Percentiles rank a stretch among this genome's conserved stretches.
Evolutionary conservation across 1,140 invertebrate species (phyloP).

Genomic region (Caligus rogercresseyi): DNA sequence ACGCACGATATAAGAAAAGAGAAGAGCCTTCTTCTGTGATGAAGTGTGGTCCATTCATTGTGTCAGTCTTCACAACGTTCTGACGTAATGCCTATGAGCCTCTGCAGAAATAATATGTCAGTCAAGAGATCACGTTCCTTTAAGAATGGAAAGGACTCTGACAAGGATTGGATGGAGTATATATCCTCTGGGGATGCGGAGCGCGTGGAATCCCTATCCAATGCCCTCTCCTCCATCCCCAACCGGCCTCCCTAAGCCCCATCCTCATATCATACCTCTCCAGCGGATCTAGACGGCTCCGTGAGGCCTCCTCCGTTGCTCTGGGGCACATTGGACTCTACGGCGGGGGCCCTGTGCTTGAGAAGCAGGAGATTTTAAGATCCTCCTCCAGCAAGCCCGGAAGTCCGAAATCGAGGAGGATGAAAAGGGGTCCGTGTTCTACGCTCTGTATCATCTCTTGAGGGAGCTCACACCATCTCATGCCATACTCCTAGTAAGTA

Average conservation of each 20-base stretch:
- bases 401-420: slow-evolving; percentile 1
- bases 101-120: too few species aligned
- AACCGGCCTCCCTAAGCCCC: neutral
- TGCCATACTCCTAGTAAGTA: neutral
- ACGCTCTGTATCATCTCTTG: slow-evolving; percentile 10
- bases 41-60: too few species aligned
- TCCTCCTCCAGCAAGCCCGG: neutral
- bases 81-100: too few species aligned
- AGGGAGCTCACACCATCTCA: neutral
- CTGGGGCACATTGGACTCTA: neutral
- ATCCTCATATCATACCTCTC: slow-evolving; percentile 1
- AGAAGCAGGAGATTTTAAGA: neutral
- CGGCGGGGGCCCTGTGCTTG: neutral
- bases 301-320: slow-evolving; percentile 1
- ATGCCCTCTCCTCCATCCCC: neutral
- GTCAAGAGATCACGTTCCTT: too few species aligned
- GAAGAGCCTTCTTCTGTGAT: too few species aligned
- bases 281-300: neutral
- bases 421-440: neutral
- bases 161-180: neutral
- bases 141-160: too few species aligned
- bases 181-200: neutral
- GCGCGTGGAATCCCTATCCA: neutral
- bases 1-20: too few species aligned
- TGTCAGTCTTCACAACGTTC: too few species aligned